Evolutionary conservation across 2,113 vertebrate species (phyloP), one percentile per base, ranked within the genome.

Genomic region (Pteropus alecto): DNA sequence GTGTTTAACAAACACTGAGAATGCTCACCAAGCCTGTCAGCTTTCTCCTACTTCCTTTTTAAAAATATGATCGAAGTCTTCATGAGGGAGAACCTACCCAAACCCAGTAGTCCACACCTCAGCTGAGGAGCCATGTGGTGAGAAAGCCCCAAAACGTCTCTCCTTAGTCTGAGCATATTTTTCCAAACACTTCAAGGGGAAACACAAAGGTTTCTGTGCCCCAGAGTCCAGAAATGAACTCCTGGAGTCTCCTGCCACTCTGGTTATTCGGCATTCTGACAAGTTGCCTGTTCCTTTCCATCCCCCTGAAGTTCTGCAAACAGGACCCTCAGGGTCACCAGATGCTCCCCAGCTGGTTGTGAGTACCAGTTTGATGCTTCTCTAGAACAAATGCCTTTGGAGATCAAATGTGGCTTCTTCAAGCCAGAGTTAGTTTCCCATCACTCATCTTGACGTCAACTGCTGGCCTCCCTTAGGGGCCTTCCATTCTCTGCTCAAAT

Each of bases 91-190:
- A 86, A 46, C 6, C 51, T 3, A 6, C 33, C 28, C 18, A 7
- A 35, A 35, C 14, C 43, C 67, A 48, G 7, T 73, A 16, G 19
- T 3, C 5, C 58, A 13, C 16, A 19, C 9, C 38, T 79, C 63
- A 13, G 4, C 61, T 10, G 73, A 90, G 73, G 41, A 4, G 1
- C 65, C 0, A 0, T 1, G 15, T 19, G 22, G 1, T 33, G 22
- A 61, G 81, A 60, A 91, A 46, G 6, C 30, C 24, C 30, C 33
- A 61, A 73, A 22, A 19, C 4, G 0, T 48, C 51, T 77, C 18
- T n/a, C 35, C 2, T 35, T 18, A 60, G n/a, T 43, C 67, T 82
- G 73, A 28, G 21, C 60, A 5, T 51, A 28, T 26, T 93, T 86
- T 79, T 15, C 33, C 48, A 78, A 30, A 87, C 30, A 70, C 67